phyloP scores from a whole-genome alignment of 2,113 vertebrate species.

The Tragelaphus strepsiceros region DNA sequence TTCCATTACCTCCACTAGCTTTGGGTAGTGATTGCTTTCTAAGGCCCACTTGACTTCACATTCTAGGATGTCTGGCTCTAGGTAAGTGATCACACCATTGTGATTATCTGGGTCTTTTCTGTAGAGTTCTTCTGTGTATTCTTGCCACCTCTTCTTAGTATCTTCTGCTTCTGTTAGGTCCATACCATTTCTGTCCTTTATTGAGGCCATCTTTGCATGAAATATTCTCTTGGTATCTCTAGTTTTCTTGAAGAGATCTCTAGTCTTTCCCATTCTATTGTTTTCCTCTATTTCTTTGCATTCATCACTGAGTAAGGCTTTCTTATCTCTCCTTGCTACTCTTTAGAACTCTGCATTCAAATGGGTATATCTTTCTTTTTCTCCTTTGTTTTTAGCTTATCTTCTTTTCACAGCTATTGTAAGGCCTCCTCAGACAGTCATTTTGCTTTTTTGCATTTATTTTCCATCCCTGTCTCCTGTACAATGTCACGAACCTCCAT shows the following conservation, averaged over 20 bases:
- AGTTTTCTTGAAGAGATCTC: not conserved
- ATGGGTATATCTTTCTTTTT: not conserved
- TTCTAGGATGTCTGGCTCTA: no score
- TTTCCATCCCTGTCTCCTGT: not conserved
- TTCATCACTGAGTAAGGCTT: not conserved
- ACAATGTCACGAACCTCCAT: fast-evolving
- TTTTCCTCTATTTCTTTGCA: not conserved
- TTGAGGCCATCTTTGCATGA: not conserved
- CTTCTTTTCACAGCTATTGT: not conserved
- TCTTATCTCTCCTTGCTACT: not conserved
- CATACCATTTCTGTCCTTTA: not conserved
- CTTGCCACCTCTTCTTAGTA: not conserved
- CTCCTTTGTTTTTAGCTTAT: not conserved
- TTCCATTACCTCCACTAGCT: no score
- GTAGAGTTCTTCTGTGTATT: not conserved
- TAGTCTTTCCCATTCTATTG: not conserved
- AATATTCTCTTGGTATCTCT: not conserved
- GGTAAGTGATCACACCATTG: no score
- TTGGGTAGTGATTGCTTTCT: no score
- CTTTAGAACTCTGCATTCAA: not conserved
- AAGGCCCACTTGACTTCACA: no score
- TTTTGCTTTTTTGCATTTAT: not conserved
- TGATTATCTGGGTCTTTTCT: no score
- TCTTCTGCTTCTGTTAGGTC: not conserved
- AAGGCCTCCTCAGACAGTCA: not conserved